Evolutionary conservation across 2,888 invertebrate species (phyloP), one percentile per base, ranked within the genome.

Genomic region (Acrobasis consociella): DNA sequence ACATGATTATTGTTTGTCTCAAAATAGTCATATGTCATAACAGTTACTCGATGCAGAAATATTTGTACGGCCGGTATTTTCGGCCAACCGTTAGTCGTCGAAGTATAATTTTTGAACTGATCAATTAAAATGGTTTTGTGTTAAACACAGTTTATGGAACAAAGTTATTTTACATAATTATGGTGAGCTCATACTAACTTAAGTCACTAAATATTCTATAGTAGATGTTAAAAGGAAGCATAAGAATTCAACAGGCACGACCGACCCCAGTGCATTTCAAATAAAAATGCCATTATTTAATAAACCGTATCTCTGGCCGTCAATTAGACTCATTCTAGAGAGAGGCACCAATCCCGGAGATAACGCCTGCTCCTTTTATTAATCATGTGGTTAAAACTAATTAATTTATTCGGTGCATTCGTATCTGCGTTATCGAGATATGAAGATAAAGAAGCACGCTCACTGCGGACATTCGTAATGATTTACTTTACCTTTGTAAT

Each of bases 241-340:
- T 46, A 56, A 56, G 17, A 46, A 39, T 56, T 38, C 16, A 55
- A 39, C 22, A 16, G 7, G 15, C 13, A 9, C 53, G 8, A 55
- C n/a, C 8, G 56, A 17, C 39, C 56, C 56, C 31, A n/a, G 31
- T 31, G 51, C 51, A 7, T 60, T 60, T 62, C 74, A 81, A 83
- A 83, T 87, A 83, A 87, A 87, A 88, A 81, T 69, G 72, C 86
- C 82, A 87, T 89, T 86, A 85, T 79, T 82, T 82, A 91, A 90
- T 88, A 85, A 86, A 85, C 83, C 81, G 80, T 91, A 91, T 91
- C 90, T 84, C 80, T 72, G 68, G 73, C 70, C 84, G 87, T 89
- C 91, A 91, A 91, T 91, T 91, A 90, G 86, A 81, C 82, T 82
- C 83, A 80, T 82, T 81, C 76, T 81, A 80, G 73, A 76, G 77